Conservation (phyloP, 1,140 invertebrate species). For the Stegodyphus dumicola region DNA sequence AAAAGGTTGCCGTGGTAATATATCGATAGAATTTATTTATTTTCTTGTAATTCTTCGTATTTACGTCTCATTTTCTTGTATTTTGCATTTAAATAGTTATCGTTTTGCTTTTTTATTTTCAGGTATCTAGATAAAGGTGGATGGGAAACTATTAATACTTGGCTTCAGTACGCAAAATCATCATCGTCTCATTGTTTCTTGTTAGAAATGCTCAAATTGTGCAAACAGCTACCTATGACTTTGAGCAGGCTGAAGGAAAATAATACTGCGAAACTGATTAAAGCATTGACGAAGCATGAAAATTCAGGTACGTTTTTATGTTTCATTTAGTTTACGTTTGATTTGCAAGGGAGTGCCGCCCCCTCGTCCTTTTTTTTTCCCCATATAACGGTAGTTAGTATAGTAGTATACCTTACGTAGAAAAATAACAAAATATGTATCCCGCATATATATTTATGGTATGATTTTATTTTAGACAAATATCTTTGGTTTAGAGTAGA, state of each 20-base stretch:
- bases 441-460: no score
- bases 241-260: constrained; percentile 90
- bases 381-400: no score
- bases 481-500: no score
- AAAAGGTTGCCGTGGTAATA: no score
- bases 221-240: constrained; percentile 87
- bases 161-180: constrained; percentile 86
- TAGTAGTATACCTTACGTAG: no score
- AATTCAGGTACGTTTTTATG: constrained; percentile 75
- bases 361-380: no score
- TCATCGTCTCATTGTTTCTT: constrained; percentile 87
- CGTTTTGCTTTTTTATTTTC: constrained; percentile 13
- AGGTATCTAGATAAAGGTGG: constrained; percentile 90
- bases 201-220: constrained; percentile 83
- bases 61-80: not conserved
- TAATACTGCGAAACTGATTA: constrained; percentile 89
- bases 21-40: constrained; percentile 27
- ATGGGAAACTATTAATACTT: constrained; percentile 87
- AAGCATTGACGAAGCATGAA: constrained; percentile 84
- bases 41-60: not conserved
- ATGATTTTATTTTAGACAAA: no score
- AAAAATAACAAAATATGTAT: no score
- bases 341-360: no score
- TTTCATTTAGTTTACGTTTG: no score
- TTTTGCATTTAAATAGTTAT: not conserved